These are phyloP conservation scores for Macroramphosus scolopax DNA, from an alignment of 2,797 vertebrate species.

Conservation along the genomic window DNA sequence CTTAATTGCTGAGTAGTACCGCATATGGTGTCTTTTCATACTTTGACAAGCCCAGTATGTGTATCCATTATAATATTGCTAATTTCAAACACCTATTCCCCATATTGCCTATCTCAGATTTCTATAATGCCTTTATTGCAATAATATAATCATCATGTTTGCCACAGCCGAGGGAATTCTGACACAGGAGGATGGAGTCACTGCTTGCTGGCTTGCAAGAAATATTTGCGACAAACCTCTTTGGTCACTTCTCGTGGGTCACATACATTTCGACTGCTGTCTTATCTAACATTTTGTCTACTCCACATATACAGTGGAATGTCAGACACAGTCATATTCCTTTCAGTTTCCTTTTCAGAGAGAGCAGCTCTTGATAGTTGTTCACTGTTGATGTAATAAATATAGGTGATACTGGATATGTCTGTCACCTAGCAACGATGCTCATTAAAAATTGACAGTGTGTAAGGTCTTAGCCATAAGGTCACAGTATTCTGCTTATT, in stretches of 20 bases:
- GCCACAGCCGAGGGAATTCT: constrained; percentile 88
- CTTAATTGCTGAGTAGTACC: too few relatives aligned
- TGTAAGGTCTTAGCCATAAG: constrained; percentile 34
- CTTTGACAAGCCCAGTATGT: too few relatives aligned
- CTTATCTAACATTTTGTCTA: too few relatives aligned
- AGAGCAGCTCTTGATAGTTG: constrained; percentile 6
- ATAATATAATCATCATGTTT: constrained; percentile 84
- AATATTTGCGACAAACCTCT: constrained; percentile 91
- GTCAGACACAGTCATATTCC: background rate
- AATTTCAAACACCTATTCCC: too few relatives aligned
- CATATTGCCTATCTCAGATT: background rate
- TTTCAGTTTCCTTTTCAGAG: constrained; percentile 18
- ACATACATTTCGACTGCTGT: too few relatives aligned
- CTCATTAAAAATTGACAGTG: constrained; percentile 70
- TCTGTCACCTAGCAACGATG: constrained; percentile 47
- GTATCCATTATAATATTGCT: background rate
- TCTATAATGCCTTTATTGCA: constrained; percentile 49
- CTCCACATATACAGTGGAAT: too few relatives aligned
- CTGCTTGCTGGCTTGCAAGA: constrained; percentile 86
- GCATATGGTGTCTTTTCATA: too few relatives aligned
- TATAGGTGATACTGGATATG: constrained; percentile 47
- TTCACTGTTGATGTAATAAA: constrained; percentile 35
- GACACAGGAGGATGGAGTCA: constrained; percentile 84
- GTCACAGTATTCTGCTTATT: constrained; percentile 44
- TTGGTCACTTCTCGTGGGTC: constrained; percentile 92